Evolutionary conservation across 2,797 vertebrate species (phyloP).

Genomic region (Crax fasciolata): DNA sequence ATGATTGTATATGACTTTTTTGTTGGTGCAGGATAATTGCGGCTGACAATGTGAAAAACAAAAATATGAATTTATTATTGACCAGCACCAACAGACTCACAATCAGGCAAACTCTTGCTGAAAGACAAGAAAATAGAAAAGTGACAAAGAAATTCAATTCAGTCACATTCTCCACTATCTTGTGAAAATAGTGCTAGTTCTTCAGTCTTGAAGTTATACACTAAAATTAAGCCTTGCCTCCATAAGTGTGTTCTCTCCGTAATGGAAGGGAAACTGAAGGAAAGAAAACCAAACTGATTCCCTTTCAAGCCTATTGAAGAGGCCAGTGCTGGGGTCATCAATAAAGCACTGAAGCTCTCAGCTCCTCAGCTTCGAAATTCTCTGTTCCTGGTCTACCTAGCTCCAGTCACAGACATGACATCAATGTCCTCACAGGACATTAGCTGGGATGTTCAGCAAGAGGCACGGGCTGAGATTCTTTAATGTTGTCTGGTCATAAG

Average conservation of each 20-base stretch:
- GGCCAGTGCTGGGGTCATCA: background rate
- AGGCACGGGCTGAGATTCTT: background rate
- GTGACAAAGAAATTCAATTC: background rate
- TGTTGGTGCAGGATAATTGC: background rate
- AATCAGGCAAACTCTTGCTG: background rate
- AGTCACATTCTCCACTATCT: background rate
- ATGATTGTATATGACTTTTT: background rate
- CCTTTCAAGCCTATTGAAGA: background rate
- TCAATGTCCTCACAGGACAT: background rate
- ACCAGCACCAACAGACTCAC: background rate
- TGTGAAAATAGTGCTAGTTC: background rate
- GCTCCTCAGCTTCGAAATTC: background rate
- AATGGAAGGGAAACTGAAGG: background rate
- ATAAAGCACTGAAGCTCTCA: background rate
- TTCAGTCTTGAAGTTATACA: background rate
- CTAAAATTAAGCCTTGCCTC: background rate
- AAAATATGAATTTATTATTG: background rate
- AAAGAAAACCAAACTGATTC: background rate
- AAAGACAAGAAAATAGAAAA: background rate
- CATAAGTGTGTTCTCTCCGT: background rate
- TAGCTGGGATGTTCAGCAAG: background rate
- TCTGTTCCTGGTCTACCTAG: background rate
- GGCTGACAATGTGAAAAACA: background rate
- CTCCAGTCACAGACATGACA: accelerated
- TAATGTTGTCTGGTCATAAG: background rate